Base-by-base conservation (phyloP, 2,797 vertebrate genomes). In the Gobionotothen gibberifrons region DNA sequence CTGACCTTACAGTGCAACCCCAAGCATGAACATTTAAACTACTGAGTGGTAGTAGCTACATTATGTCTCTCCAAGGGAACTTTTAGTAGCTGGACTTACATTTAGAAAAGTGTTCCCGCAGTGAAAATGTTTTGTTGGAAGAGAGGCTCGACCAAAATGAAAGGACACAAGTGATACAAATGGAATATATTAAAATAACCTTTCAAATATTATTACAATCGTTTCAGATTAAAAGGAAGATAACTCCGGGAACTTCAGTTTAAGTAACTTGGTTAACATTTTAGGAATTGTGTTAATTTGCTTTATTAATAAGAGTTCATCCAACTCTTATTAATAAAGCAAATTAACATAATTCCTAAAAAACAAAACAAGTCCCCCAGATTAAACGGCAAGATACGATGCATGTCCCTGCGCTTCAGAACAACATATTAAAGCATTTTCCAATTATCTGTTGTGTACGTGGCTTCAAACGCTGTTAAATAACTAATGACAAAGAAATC, bases 1-100 rank as follows among this genome's bases (percentile, higher is more conserved):
- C 49, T 80, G 79, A 84, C 81, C 80, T 83, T 48, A 78, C 22
- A 56, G 57, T 70, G 53, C 81, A 84, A 61, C 16, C 46, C n/a
- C 62, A 54, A 66, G 49, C 47, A 57, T 65, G 36, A 72, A 65
- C 58, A 62, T 78, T 59, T 55, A 68, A 80, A 79, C 52, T 76
- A 72, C 43, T 52, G 29, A 56, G 42, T 51, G 44, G 44, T 55
- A n/a, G n/a, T 56, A 10, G 49, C 29, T 64, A 21, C 42, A 56
- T n/a, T 16, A 43, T 46, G 43, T 60, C 58, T 78, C 58, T 65
- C 47, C 21, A 51, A 49, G 32, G 42, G 51, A 67, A 70, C n/a
- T 19, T 69, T 71, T 15, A 67, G 10, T 60, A 17, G 61, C 17
- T 69, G 80, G 53, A 74, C 21, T 57, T 69, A 42, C 53, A 72